phyloP scores from a whole-genome alignment of 2,113 vertebrate species.

The Cynopterus brachyotis region DNA sequence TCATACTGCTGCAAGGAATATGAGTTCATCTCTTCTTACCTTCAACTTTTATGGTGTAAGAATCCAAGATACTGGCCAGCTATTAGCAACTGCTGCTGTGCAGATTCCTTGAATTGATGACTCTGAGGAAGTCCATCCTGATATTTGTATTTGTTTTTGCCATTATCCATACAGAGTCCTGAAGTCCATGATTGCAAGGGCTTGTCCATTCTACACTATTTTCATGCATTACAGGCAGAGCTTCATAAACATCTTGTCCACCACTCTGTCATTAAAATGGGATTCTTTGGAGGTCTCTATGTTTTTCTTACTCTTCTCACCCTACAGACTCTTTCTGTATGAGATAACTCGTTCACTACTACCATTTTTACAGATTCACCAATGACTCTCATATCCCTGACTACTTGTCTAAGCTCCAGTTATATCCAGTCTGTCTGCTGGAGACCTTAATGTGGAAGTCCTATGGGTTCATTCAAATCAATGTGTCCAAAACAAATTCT shows the following conservation, averaged over 20 bases:
- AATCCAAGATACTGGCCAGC: not conserved
- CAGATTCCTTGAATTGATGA: not conserved
- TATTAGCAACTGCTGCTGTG: not conserved
- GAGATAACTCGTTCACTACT: not conserved
- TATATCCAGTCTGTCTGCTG: not conserved
- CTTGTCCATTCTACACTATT: not conserved
- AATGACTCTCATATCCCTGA: not conserved
- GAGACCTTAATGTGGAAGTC: not conserved
- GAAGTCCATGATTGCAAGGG: not conserved
- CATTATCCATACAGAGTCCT: not conserved
- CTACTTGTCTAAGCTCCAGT: not conserved
- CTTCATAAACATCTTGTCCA: not conserved
- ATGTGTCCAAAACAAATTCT: not conserved
- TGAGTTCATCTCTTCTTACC: constrained; percentile 3
- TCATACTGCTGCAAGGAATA: not conserved
- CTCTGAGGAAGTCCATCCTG: not conserved
- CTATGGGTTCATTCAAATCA: not conserved
- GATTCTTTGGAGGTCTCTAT: not conserved
- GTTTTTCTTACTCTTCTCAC: not conserved
- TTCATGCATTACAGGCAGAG: not conserved
- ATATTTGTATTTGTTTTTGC: not conserved
- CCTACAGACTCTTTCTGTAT: not conserved
- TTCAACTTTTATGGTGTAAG: not conserved
- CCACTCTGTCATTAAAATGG: not conserved
- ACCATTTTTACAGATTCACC: not conserved